Conservation (phyloP, 2,888 invertebrate species). For the Caenorhabditis sp. region DNA sequence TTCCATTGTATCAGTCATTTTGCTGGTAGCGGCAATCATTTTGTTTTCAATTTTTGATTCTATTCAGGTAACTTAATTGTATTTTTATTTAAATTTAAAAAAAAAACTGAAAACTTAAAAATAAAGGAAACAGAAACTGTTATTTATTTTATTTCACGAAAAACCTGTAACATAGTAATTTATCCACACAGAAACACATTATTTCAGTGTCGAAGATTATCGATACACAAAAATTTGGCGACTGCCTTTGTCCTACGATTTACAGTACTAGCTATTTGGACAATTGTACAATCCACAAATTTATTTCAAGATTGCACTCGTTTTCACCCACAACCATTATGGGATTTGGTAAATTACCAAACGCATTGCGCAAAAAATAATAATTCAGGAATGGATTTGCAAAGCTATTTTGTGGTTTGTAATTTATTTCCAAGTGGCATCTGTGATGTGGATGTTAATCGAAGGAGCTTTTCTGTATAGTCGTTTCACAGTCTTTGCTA, state of each 20-base stretch:
- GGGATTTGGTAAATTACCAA: slow-evolving; percentile 68
- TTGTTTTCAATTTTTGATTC: slow-evolving; percentile 82
- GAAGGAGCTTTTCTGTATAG: slow-evolving; percentile 84
- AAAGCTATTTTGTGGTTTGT: slow-evolving; percentile 85
- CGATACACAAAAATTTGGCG: slow-evolving; percentile 83
- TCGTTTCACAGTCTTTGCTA: slow-evolving; percentile 85
- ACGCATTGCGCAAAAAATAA: not conserved
- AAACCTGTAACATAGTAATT: too few relatives aligned
- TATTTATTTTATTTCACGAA: too few relatives aligned
- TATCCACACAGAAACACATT: too few relatives aligned
- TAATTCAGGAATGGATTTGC: slow-evolving; percentile 86
- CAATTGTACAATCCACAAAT: slow-evolving; percentile 76
- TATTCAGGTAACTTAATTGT: slow-evolving; percentile 75
- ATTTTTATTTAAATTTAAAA: too few relatives aligned
- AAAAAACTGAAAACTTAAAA: not conserved
- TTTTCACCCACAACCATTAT: slow-evolving; percentile 74
- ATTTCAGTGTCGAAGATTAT: slow-evolving; percentile 71
- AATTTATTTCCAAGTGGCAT: slow-evolving; percentile 86
- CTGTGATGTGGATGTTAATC: slow-evolving; percentile 87
- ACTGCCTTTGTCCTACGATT: slow-evolving; percentile 85
- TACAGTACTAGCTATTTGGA: slow-evolving; percentile 83
- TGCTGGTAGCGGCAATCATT: slow-evolving; percentile 80
- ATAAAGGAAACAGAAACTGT: too few relatives aligned
- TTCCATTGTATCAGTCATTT: slow-evolving; percentile 79
- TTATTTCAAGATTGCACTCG: slow-evolving; percentile 80